Conservation (phyloP, 2,113 vertebrate genomes). For the Aythya baeri region DNA sequence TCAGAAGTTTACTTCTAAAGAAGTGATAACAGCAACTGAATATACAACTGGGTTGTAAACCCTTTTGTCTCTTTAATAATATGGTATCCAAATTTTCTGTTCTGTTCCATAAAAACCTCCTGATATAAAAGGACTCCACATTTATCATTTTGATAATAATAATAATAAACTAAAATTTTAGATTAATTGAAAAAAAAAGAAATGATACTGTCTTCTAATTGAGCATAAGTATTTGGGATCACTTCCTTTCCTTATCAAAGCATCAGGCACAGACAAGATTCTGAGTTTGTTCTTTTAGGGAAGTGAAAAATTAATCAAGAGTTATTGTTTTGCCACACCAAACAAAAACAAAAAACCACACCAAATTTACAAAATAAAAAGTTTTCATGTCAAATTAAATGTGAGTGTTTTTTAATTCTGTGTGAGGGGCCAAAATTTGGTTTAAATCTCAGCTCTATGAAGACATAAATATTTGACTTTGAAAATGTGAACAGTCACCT, state of each 20-base stretch:
- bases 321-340: neutral
- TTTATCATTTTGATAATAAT: neutral
- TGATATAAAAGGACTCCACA: neutral
- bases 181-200: neutral
- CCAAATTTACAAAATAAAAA: neutral
- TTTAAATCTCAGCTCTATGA: neutral
- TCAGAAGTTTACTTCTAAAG: neutral
- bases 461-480: neutral
- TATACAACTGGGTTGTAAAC: neutral
- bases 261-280: neutral
- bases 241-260: neutral
- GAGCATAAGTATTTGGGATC: neutral
- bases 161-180: neutral
- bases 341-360: neutral
- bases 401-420: neutral
- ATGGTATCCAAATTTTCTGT: neutral
- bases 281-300: neutral
- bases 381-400: neutral
- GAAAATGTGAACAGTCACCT: neutral
- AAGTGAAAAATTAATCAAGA: neutral
- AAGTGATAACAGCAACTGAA: neutral
- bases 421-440: neutral
- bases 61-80: neutral
- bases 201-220: neutral
- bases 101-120: neutral